A percentile compares a stretch with the other conserved stretches of the same genome.
These are phyloP conservation scores for Ceyx melanurus DNA, from an alignment of 2,113 vertebrate species.

Conservation along the genomic window DNA sequence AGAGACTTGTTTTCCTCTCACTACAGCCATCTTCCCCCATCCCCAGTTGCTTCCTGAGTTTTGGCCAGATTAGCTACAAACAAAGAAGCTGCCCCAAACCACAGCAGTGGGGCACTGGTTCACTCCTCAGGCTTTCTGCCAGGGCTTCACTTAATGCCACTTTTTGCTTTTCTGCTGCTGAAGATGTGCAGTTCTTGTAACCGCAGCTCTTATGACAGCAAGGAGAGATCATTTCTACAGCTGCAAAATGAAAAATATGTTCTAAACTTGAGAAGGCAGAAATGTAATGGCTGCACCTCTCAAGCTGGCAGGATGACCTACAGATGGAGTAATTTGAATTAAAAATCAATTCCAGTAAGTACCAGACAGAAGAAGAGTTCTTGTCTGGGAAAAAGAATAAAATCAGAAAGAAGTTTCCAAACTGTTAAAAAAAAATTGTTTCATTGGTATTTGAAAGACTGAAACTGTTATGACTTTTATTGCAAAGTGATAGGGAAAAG, in stretches of 20 bases:
- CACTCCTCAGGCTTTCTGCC: background rate
- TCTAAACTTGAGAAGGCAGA: constrained; percentile 15
- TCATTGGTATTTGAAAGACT: background rate
- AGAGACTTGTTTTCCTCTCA: background rate
- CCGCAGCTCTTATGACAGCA: background rate
- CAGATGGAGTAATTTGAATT: constrained; percentile 52
- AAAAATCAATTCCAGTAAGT: constrained; percentile 67
- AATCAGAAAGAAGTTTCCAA: background rate
- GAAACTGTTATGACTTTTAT: background rate
- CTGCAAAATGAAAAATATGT: constrained; percentile 33
- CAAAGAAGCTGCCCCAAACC: background rate
- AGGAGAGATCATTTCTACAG: constrained; percentile 21
- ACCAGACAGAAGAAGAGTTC: background rate
- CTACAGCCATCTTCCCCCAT: background rate
- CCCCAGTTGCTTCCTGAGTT: background rate
- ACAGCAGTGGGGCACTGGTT: background rate
- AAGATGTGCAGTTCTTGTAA: constrained; percentile 8
- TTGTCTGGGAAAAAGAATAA: constrained; percentile 12
- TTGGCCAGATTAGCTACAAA: background rate
- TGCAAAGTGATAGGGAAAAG: background rate
- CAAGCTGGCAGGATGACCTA: constrained; percentile 7
- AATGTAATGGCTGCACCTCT: background rate
- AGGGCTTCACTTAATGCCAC: background rate
- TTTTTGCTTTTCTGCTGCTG: background rate
- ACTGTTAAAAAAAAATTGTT: background rate